Conservation (phyloP, 2,888 invertebrate genomes). For the Resseliella maxima region DNA sequence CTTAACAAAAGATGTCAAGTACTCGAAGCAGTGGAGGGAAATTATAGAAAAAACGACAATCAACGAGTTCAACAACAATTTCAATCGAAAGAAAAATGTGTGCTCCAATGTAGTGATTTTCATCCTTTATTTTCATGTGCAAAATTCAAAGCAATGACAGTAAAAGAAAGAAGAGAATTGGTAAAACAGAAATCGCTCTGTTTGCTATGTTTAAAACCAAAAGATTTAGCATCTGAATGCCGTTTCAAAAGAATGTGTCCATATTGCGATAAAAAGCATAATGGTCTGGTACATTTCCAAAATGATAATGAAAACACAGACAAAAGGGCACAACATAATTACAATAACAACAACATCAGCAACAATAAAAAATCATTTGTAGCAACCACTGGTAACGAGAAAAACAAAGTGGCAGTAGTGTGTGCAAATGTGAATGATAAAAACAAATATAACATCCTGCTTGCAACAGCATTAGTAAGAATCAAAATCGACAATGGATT, state of each 20-base stretch:
- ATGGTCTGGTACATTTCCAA: background rate
- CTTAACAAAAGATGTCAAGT: background rate
- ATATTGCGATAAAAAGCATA: background rate
- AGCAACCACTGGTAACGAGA: background rate
- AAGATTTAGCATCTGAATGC: background rate
- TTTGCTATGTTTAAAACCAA: background rate
- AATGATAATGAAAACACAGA: background rate
- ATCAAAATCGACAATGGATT: background rate
- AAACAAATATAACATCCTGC: background rate
- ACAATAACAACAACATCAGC: too few species aligned
- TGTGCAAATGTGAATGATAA: background rate
- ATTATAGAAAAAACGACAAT: background rate
- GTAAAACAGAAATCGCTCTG: background rate
- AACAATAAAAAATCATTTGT: too few species aligned
- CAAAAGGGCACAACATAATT: background rate
- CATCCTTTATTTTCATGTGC: background rate
- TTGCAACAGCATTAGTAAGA: slow-evolving; percentile 15
- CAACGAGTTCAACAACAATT: background rate
- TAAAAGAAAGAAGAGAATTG: background rate
- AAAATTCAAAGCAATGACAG: background rate
- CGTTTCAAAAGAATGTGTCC: background rate
- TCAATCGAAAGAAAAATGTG: background rate
- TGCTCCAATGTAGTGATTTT: background rate
- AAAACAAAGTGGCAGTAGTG: background rate
- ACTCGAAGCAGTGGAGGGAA: background rate